Base-by-base conservation (phyloP, 1,140 invertebrate species). In the Dufourea novaeangliae region DNA sequence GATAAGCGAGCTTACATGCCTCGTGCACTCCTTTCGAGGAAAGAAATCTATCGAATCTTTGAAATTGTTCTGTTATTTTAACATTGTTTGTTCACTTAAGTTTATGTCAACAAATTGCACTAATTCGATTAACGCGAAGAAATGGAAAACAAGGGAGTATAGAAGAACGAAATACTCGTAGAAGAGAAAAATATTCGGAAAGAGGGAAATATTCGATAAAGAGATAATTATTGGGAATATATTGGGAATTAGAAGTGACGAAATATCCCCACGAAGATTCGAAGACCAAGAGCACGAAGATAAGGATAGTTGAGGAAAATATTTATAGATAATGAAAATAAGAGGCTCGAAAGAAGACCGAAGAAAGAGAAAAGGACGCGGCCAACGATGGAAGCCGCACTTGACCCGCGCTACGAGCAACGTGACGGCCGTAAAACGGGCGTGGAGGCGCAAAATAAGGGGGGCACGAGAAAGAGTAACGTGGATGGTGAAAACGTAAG, bases 341-440 rank as follows among this genome's bases (percentile, higher is more conserved):
- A 57, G 37, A 25, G 63, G 29, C 27, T 50, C 14, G 68, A 64
- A 39, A 20, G 34, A 37, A 8, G 34, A n/a, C n/a, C 12, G 50
- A 29, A 27, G n/a, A 22, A 25, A 46, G 12, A 46, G 39, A 64
- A 64, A 44, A 46, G 14, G 12, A 37, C 50, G 37, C 41, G 54
- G 37, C 22, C 34, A 37, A 20, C 68, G 56, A 29, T 61, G 25
- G 14, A 52, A 66, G 37, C 8, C 67, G 56, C 44, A 78, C 69
- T 73, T 81, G 79, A 73, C 69, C 79, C 56, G 41, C 41, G 63
- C 29, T 20, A 14, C 64, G 22, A 17, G 34, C 52, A 62, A 63
- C 32, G 34, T 29, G 37, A 39, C 32, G 41, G 25, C 14, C 52
- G n/a, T 37, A 46, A 57, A 64, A 20, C 10, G 54, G 37, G 46